phyloP scores from a whole-genome alignment of 2,888 invertebrate genomes.

The Dryadula phaetusa region DNA sequence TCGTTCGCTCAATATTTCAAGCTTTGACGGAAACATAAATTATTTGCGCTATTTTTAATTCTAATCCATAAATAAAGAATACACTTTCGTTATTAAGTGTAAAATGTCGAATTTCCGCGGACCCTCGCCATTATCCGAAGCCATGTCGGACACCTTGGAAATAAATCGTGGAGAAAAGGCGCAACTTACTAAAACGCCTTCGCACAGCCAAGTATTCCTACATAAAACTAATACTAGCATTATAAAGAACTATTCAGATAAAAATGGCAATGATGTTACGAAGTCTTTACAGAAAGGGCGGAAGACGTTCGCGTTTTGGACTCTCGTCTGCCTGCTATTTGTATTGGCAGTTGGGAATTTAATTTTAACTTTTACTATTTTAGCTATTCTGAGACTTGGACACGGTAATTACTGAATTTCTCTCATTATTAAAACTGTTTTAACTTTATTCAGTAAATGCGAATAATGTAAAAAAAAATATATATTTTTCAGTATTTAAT shows the following conservation, averaged over 20 bases:
- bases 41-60: constrained; percentile 68
- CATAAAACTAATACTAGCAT: constrained; percentile 56
- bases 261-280: constrained; percentile 75
- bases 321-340: constrained; percentile 87
- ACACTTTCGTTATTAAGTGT: constrained; percentile 38
- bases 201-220: constrained; percentile 61
- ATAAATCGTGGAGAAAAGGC: constrained; percentile 75
- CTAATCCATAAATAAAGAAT: constrained; percentile 41
- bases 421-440: background rate
- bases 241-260: constrained; percentile 73
- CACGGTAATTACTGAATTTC: constrained; percentile 70
- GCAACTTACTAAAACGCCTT: constrained; percentile 68
- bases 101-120: constrained; percentile 60
- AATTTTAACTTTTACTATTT: constrained; percentile 90
- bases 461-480: no score
- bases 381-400: constrained; percentile 91
- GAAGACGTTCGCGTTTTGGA: constrained; percentile 91
- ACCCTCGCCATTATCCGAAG: constrained; percentile 71
- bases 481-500: no score
- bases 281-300: constrained; percentile 74
- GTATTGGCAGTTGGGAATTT: constrained; percentile 91
- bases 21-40: constrained; percentile 53
- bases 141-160: constrained; percentile 74
- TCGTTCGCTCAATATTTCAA: constrained; percentile 76
- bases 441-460: background rate